A percentile compares a stretch with the other conserved stretches of the same genome.
phyloP scores from a whole-genome alignment of 1,140 invertebrate genomes.

The Kradibia gibbosae region DNA sequence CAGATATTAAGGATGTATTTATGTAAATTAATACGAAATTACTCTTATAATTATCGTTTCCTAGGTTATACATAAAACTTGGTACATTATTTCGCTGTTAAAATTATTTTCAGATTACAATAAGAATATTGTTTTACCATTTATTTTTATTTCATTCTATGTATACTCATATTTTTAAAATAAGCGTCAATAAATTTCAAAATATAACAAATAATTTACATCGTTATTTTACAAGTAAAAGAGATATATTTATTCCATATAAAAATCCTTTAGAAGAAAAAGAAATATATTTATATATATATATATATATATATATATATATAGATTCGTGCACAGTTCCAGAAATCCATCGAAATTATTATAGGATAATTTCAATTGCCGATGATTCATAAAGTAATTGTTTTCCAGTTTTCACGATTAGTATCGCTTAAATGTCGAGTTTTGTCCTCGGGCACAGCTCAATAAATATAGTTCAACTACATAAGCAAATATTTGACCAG shows the following conservation, averaged over 20 bases:
- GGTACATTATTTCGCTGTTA: too few relatives aligned
- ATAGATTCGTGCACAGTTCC: too few relatives aligned
- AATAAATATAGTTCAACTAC: not conserved
- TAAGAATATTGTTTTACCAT: too few relatives aligned
- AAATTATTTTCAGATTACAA: too few relatives aligned
- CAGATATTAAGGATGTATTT: not conserved
- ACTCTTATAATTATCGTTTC: not conserved
- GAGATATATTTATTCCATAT: not conserved
- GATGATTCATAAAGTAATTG: slow-evolving; percentile 33
- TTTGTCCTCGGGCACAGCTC: not conserved
- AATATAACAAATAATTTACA: not conserved
- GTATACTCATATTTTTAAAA: not conserved
- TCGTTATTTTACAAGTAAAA: slow-evolving; percentile 24
- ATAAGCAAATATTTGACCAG: not conserved
- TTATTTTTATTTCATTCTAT: too few relatives aligned
- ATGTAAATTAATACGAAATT: not conserved
- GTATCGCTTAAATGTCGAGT: not conserved
- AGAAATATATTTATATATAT: slow-evolving; percentile 18
- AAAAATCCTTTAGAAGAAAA: slow-evolving; percentile 15
- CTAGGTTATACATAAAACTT: not conserved
- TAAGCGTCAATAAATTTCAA: not conserved
- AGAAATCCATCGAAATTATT: not conserved
- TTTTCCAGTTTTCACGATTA: not conserved
- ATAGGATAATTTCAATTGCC: slow-evolving; percentile 2
- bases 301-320: not conserved